Base-by-base conservation (phyloP, 2,888 invertebrate genomes). In the Heptascelio sp. region DNA sequence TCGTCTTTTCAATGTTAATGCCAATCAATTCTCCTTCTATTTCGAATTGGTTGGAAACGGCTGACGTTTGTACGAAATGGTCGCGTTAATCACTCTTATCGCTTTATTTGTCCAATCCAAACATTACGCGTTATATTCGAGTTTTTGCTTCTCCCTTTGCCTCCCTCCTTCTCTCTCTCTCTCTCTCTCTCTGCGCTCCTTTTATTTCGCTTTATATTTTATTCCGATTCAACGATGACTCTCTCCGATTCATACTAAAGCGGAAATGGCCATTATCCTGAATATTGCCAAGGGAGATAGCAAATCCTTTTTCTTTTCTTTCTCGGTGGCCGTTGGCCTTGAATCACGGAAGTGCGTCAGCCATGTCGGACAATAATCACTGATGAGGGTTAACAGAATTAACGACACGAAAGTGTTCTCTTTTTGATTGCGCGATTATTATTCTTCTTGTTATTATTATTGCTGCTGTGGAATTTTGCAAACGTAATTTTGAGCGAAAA, bases 271-370 rank as follows among this genome's bases (percentile, higher is more conserved):
- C 75, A 80, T 75, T 80, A 80, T 80, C 65, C 80, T 53, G 80
- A 76, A 76, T 81, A 75, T 81, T 71, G 65, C 76, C 51, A 55
- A 76, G 65, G 76, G 76, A 81, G 80, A 80, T 49, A 70, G 75
- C 51, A 43, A 46, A 57, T 80, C 55, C 80, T 80, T 75, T 68
- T 75, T 62, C 76, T 78, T 67, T 55, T 49, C 62, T 67, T 37
- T 70, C 55, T 68, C 78, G 55, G 55, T 80, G 82, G 85, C 85
- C 83, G 84, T 75, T 82, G 84, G 86, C 88, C 89, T 89, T 88
- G 88, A 88, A 89, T 89, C 86, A 81, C 89, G 88, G 89, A 89
- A 89, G 87, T 86, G 72, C 86, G 83, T 85, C 83, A 77, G 60
- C n/a, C 64, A 34, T 26, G 60, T 19, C 64, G 55, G 43, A 65